Evolutionary conservation across 1,140 invertebrate genomes (phyloP).

Genomic region (Danaus melanippus): DNA sequence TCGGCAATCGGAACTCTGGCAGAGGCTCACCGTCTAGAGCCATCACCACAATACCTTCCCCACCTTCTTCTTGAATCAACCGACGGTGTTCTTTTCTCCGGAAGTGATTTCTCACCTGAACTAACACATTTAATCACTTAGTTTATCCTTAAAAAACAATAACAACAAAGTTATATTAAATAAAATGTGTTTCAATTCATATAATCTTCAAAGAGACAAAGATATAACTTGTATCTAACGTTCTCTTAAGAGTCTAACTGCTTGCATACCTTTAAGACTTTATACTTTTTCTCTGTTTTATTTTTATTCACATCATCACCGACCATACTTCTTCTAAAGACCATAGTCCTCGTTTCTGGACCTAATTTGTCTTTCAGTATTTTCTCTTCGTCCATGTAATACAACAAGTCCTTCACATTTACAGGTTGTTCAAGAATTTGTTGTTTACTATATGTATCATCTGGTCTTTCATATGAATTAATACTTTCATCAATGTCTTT

Average conservation of each 20-base stretch:
- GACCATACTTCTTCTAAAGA: too few relatives aligned
- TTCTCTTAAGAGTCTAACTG: too few relatives aligned
- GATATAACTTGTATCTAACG: too few relatives aligned
- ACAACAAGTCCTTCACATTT: conserved; percentile 5
- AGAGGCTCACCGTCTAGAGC: conserved; percentile 32
- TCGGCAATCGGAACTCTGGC: conserved; percentile 33
- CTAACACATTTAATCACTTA: background rate
- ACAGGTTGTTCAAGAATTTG: background rate
- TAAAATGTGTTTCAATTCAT: too few relatives aligned
- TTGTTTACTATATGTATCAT: too few relatives aligned
- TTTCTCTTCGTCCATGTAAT: conserved; percentile 5
- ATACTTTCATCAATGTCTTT: too few relatives aligned
- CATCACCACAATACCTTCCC: conserved; percentile 27
- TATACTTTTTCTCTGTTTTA: conserved; percentile 3
- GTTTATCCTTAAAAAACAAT: too few relatives aligned
- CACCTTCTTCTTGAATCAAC: conserved; percentile 34
- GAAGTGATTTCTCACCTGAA: conserved; percentile 24
- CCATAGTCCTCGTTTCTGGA: too few relatives aligned
- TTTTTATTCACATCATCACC: background rate
- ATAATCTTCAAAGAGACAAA: too few relatives aligned
- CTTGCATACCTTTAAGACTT: conserved; percentile 7
- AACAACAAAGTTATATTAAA: too few relatives aligned
- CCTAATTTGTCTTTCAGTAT: background rate
- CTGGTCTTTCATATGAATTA: too few relatives aligned
- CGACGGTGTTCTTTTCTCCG: conserved; percentile 18